Conservation (phyloP, 2,888 invertebrate genomes). For the Drepana falcataria region DNA sequence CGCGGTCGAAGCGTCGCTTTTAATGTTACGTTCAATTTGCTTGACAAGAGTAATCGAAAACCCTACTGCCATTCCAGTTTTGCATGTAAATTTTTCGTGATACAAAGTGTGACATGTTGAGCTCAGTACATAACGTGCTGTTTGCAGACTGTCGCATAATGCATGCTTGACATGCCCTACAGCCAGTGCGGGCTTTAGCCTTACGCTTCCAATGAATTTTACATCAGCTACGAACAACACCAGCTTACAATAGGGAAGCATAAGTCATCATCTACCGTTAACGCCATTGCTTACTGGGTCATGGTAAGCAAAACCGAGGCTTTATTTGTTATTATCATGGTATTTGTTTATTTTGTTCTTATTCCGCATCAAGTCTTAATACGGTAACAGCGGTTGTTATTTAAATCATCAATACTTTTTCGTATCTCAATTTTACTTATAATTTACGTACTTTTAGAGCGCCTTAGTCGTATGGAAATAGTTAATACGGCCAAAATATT, state of each 20-base stretch:
- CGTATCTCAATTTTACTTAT: too few species aligned
- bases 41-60: conserved; percentile 16
- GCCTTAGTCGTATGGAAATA: too few species aligned
- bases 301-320: not conserved
- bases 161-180: conserved; percentile 1
- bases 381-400: too few species aligned
- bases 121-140: conserved; percentile 1
- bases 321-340: too few species aligned
- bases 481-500: too few species aligned
- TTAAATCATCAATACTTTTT: too few species aligned
- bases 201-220: conserved; percentile 3
- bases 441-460: too few species aligned
- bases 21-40: conserved; percentile 18
- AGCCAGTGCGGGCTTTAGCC: not conserved
- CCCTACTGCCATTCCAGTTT: conserved; percentile 10
- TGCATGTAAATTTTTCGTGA: conserved; percentile 12
- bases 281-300: not conserved
- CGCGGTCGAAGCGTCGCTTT: conserved; percentile 7
- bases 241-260: not conserved
- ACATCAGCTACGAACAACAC: conserved; percentile 1
- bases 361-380: too few species aligned
- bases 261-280: not conserved
- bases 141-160: conserved; percentile 1
- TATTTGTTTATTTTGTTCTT: not conserved
- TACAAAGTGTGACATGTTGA: conserved; percentile 12